Evolutionary conservation across 2,797 vertebrate species (phyloP).

Genomic region (Poeciliopsis infans): DNA sequence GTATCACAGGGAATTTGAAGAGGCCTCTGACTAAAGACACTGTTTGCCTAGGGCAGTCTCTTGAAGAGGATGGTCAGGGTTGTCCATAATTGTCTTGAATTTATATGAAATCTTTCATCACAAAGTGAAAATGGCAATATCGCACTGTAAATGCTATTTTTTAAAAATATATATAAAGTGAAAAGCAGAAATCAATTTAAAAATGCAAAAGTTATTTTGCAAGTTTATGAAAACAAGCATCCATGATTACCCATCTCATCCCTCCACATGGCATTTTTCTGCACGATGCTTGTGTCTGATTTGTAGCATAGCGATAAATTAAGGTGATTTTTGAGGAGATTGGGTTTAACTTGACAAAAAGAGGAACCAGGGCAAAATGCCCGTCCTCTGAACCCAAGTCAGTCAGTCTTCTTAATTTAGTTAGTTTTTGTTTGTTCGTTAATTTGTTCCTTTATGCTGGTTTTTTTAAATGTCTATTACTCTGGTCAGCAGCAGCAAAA

Average conservation of each 20-base stretch:
- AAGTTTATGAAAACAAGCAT: not conserved
- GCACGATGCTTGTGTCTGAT: not conserved
- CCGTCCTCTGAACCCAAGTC: not conserved
- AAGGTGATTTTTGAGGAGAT: too few relatives aligned
- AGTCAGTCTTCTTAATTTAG: not conserved
- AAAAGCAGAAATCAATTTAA: not conserved
- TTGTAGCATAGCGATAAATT: too few relatives aligned
- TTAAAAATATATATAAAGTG: not conserved
- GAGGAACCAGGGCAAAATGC: not conserved
- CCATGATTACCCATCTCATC: not conserved
- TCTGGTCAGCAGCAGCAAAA: too few relatives aligned
- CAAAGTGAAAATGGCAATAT: not conserved
- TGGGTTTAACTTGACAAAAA: not conserved
- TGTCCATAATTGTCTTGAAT: too few relatives aligned
- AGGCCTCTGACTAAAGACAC: too few relatives aligned
- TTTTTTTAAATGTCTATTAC: not conserved
- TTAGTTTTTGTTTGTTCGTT: not conserved
- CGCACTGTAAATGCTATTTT: not conserved
- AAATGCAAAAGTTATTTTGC: too few relatives aligned
- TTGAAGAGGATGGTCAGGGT: too few relatives aligned
- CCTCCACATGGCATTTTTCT: not conserved
- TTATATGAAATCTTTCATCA: too few relatives aligned
- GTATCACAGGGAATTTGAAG: too few relatives aligned
- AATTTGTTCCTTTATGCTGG: not conserved
- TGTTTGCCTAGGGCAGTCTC: too few relatives aligned